phyloP scores from a whole-genome alignment of 1,140 invertebrate genomes.

The Samia ricini region DNA sequence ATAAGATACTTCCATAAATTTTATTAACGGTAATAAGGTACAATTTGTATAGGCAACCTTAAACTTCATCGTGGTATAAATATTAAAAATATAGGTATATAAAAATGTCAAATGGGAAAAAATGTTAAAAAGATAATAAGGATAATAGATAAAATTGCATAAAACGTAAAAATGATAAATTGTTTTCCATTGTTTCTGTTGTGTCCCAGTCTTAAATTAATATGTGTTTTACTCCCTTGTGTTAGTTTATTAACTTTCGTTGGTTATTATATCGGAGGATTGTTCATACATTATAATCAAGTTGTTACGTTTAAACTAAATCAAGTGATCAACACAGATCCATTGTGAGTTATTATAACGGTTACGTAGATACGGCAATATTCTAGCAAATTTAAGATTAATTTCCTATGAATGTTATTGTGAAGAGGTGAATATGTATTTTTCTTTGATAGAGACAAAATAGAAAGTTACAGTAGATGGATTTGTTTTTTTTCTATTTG shows the following conservation, averaged over 20 bases:
- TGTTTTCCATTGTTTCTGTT: slow-evolving; percentile 13
- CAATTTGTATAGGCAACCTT: too few species aligned
- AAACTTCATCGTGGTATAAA: too few species aligned
- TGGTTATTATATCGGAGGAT: slow-evolving; percentile 28
- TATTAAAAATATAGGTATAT: background rate
- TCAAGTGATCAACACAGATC: slow-evolving; percentile 30
- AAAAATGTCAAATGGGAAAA: background rate
- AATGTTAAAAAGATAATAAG: background rate
- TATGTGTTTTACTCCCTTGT: slow-evolving; percentile 18
- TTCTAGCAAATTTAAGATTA: too few species aligned
- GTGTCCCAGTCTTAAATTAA: slow-evolving; percentile 19
- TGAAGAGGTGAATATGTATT: too few species aligned
- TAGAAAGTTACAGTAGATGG: too few species aligned
- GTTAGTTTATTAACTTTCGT: slow-evolving; percentile 19
- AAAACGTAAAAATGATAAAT: slow-evolving; percentile 17
- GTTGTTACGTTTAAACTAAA: slow-evolving; percentile 33
- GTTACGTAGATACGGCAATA: too few species aligned
- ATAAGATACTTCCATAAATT: too few species aligned
- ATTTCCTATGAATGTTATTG: too few species aligned
- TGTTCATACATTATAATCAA: slow-evolving; percentile 31
- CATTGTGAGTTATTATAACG: slow-evolving; percentile 21
- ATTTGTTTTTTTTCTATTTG: too few species aligned
- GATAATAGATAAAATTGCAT: background rate
- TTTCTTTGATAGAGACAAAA: too few species aligned
- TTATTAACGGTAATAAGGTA: too few species aligned